phyloP scores from a whole-genome alignment of 1,140 invertebrate genomes.

The Lepidotrigona ventralis region DNA sequence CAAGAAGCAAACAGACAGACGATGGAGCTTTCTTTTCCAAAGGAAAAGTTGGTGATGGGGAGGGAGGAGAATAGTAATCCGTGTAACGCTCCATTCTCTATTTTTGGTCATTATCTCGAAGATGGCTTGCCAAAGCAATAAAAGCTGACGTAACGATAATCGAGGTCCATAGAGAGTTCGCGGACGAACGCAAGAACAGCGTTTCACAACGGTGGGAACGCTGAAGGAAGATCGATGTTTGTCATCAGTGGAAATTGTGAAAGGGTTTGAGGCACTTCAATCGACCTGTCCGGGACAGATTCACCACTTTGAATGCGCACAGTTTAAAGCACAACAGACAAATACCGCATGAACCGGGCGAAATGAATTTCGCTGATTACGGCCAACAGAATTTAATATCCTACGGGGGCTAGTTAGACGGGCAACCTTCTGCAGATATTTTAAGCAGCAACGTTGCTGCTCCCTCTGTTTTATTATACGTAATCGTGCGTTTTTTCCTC shows the following conservation, averaged over 20 bases:
- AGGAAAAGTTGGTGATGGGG: too few relatives aligned
- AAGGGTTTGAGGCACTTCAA: slow-evolving; percentile 24
- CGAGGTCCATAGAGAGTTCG: background rate
- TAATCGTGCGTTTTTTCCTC: background rate
- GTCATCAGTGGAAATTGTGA: slow-evolving; percentile 30
- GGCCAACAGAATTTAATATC: slow-evolving; percentile 25
- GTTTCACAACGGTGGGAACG: slow-evolving; percentile 1
- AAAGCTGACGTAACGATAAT: slow-evolving; percentile 13
- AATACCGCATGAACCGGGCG: slow-evolving; percentile 18
- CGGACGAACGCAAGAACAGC: background rate
- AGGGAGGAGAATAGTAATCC: too few relatives aligned
- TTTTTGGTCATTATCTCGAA: background rate
- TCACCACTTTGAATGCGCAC: slow-evolving; percentile 23
- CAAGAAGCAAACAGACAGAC: accelerated
- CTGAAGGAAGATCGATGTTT: slow-evolving; percentile 27
- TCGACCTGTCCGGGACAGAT: slow-evolving; percentile 30
- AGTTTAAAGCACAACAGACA: slow-evolving; percentile 26
- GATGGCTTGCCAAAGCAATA: background rate
- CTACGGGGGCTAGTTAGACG: slow-evolving; percentile 4
- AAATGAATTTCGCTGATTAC: slow-evolving; percentile 40
- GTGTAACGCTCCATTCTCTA: too few relatives aligned
- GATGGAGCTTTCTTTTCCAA: too few relatives aligned
- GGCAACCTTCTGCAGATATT: slow-evolving; percentile 19
- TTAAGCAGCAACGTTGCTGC: background rate
- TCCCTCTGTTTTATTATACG: background rate